These are phyloP conservation scores for Eurystomus glaucurus DNA, from an alignment of 2,797 vertebrate genomes.

Conservation along the genomic window DNA sequence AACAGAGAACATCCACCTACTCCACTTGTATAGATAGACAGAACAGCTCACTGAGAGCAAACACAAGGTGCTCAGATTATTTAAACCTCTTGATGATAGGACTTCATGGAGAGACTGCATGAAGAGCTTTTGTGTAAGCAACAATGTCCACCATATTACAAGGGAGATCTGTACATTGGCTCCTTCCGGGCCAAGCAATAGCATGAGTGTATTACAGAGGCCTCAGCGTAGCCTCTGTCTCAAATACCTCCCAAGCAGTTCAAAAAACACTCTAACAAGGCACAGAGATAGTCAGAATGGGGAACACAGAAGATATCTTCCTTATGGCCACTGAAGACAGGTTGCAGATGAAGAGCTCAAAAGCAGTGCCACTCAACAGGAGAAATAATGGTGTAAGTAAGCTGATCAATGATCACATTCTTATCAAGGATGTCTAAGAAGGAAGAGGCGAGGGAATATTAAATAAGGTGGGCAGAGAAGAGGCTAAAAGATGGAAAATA, in stretches of 20 bases:
- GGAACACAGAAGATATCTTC: neutral
- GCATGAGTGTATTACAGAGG: neutral
- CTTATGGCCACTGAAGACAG: neutral
- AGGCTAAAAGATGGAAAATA: neutral
- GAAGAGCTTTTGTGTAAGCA: neutral
- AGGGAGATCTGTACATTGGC: neutral
- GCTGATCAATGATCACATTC: accelerated
- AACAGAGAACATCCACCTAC: neutral
- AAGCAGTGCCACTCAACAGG: neutral
- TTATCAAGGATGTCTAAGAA: neutral
- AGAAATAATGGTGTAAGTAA: neutral
- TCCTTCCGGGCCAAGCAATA: neutral
- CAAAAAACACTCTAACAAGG: neutral
- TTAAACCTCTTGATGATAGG: neutral
- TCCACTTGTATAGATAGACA: neutral
- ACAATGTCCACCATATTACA: accelerated
- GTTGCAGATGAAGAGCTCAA: neutral
- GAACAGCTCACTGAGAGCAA: neutral
- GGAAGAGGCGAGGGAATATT: neutral
- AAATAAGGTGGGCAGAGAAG: neutral
- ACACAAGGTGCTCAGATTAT: neutral
- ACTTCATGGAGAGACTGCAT: neutral
- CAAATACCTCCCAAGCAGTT: neutral
- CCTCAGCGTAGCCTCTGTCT: neutral
- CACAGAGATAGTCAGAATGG: neutral